Conservation (phyloP, 2,797 vertebrate species). For the Acanthiza pusilla region DNA sequence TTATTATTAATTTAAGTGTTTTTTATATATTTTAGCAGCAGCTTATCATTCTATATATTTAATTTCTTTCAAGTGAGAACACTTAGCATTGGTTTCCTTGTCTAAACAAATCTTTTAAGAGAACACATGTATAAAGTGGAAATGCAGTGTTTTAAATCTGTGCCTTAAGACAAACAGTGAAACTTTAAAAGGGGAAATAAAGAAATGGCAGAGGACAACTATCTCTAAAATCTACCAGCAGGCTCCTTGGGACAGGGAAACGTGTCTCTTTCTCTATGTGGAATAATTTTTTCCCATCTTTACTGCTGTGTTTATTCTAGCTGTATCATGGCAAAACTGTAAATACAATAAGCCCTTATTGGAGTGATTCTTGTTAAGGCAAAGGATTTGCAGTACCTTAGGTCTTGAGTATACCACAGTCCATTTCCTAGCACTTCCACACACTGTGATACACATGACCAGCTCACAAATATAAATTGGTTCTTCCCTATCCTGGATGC, state of each 20-base stretch:
- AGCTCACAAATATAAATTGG: not conserved
- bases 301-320: not conserved
- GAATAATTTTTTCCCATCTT: not conserved
- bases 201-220: slow-evolving; percentile 24
- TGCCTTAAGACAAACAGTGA: slow-evolving; percentile 63
- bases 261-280: not conserved
- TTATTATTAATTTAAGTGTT: slow-evolving; percentile 75
- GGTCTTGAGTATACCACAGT: not conserved
- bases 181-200: slow-evolving; percentile 58
- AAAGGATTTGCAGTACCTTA: not conserved
- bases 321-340: not conserved
- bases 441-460: not conserved
- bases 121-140: slow-evolving; percentile 49
- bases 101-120: slow-evolving; percentile 68
- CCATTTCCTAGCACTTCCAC: not conserved
- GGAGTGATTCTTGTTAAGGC: not conserved
- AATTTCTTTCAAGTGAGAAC: slow-evolving; percentile 72
- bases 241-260: not conserved
- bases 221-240: slow-evolving; percentile 18
- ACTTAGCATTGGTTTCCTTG: slow-evolving; percentile 65
- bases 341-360: not conserved
- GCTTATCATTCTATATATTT: slow-evolving; percentile 69
- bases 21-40: slow-evolving; percentile 67
- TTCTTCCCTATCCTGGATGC: not conserved
- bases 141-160: slow-evolving; percentile 40